Evolutionary conservation across 2,113 vertebrate genomes (phyloP), one percentile per base, ranked within the genome.

Genomic region (human): DNA sequence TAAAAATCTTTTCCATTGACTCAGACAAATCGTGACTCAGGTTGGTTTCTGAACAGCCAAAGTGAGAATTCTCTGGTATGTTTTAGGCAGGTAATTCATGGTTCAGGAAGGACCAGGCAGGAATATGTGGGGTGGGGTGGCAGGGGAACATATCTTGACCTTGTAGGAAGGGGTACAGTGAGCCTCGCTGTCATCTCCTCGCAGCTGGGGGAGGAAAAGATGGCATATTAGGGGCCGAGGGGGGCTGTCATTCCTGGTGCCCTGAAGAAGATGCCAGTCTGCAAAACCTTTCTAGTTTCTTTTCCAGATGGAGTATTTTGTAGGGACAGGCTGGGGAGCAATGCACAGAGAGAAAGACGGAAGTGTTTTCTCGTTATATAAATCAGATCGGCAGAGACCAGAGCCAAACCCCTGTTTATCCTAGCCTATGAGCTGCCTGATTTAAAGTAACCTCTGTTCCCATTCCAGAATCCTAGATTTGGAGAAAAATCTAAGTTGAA

Each of bases 231-330:
- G 0, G 30, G 13, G 55, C 0, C 0, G 13, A 17, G 5, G 2
- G 7, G 64, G 48, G 20, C 25, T 32, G 1, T 52, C 64, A 57
- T 55, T 64, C 40, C 48, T 2, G 0, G 72, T 94, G 43, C 96
- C 50, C 1, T 25, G 81, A 3, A 2, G 75, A 30, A 11, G 0
- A 12, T 18, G 72, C 55, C 85, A 38, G 83, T 32, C 93, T 81
- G 35, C n/a, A 5, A 72, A 61, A 61, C 50, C 57, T 52, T 81
- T 12, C 4, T 23, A 25, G 57, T 72, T 80, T 86, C 75, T 89
- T 72, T 97, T 83, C 97, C 92, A 93, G 87, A 94, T 76, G 86
- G 89, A 50, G 52, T 52, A 55, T 93, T 93, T 64, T 38, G 90
- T 92, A 83, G 70, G 48, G 57, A 61, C 61, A 86, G 97, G 83